These are phyloP conservation scores for Paracyclopina nana DNA, from an alignment of 1,140 invertebrate genomes.

Conservation along the genomic window DNA sequence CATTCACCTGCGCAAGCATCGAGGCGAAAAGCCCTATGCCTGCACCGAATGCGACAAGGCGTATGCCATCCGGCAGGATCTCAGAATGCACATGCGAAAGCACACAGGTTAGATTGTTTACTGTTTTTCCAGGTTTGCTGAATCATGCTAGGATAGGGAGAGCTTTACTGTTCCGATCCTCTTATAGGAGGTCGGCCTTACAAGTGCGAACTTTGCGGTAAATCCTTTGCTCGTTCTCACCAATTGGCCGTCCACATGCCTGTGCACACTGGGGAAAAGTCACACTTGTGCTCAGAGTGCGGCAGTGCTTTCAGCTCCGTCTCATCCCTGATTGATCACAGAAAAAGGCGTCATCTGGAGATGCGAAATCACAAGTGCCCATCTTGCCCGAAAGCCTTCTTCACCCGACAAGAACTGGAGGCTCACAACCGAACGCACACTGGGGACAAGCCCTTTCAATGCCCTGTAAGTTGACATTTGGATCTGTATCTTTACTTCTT, in stretches of 20 bases:
- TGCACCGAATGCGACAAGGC: slow-evolving; percentile 82
- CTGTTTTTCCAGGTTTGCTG: slow-evolving; percentile 19
- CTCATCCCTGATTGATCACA: slow-evolving; percentile 20
- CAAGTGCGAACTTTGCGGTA: slow-evolving; percentile 19
- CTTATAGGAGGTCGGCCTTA: slow-evolving; percentile 19
- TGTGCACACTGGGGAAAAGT: slow-evolving; percentile 22
- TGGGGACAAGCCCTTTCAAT: slow-evolving; percentile 19
- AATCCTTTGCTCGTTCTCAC: slow-evolving; percentile 20
- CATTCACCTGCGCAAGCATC: slow-evolving; percentile 90
- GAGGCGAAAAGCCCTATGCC: slow-evolving; percentile 88
- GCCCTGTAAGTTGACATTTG: background rate
- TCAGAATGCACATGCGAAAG: slow-evolving; percentile 46
- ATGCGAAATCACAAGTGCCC: background rate
- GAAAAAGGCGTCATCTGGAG: slow-evolving; percentile 17
- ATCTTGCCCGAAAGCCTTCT: background rate
- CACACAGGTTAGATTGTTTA: slow-evolving; percentile 21
- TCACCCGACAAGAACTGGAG: slow-evolving; percentile 8
- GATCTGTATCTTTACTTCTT: too few species aligned
- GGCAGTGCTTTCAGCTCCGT: slow-evolving; percentile 20
- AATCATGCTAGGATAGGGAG: slow-evolving; percentile 18
- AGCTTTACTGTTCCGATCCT: background rate
- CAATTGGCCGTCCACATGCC: slow-evolving; percentile 20
- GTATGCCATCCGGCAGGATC: slow-evolving; percentile 85
- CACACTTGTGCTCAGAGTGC: slow-evolving; percentile 21
- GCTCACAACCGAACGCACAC: slow-evolving; percentile 22